Base-by-base conservation (phyloP, 2,888 invertebrate genomes). In the Agrotis ipsilon region DNA sequence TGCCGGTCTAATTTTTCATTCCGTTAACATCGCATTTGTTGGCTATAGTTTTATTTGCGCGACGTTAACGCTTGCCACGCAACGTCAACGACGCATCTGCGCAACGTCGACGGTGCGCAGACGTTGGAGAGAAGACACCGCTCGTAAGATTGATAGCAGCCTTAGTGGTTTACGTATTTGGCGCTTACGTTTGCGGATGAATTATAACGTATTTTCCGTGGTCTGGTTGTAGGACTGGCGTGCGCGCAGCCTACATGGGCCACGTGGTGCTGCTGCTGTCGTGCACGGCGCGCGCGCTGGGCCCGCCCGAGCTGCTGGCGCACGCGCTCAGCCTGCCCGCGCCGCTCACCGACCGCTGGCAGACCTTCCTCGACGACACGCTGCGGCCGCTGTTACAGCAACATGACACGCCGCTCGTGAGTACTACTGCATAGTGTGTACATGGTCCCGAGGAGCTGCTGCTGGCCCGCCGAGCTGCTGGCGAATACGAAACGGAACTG, bases 221-320 rank as follows among this genome's bases (percentile, higher is more conserved):
- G 32, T 6, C 32, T 21, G 48, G 9, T n/a, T 1, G 11, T 14
- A 13, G 9, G 27, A 46, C 19, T 21, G 87, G 71, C 21, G 87
- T 92, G 46, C 91, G 97, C 80, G 90, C 93, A 81, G 97, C 97
- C 14, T 97, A 97, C 92, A 97, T 97, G 97, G 97, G 97, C 9
- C 97, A 97, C 93, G 92, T 97, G 86, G 94, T 96, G 55, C 92
- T 97, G 86, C 93, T 96, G 24, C 92, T 94, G 86, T 93, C 96
- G 76, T 86, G 51, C 32, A 68, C 60, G 66, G 81, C 78, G 72
- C 84, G 75, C 64, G 90, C 83, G 81, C 87, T 66, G 83, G 21
- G 78, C 74, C 74, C 78, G 77, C 61, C 62, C 57, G 80, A 70
- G 48, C 76, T 64, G 68, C 76, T 73, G 76, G 75, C 75, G 67